Conservation (phyloP, 2,113 vertebrate species). For the Onychorhynchus coronatus region DNA sequence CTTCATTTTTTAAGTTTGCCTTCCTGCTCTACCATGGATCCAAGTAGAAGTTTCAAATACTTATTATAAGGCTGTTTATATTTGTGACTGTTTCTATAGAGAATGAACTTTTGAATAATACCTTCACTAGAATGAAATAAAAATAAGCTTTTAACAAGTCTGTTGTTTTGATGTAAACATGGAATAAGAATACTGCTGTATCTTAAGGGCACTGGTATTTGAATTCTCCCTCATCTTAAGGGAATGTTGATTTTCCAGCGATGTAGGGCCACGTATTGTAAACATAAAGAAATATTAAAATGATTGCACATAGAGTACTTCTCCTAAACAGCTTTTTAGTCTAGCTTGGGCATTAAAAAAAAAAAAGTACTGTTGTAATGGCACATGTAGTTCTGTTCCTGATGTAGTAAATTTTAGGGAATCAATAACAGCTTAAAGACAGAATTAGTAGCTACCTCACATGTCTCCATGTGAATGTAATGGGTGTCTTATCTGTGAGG, state of each 20-base stretch:
- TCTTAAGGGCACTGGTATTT: background rate
- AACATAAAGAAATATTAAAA: conserved; percentile 4
- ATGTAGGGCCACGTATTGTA: background rate
- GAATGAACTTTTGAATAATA: background rate
- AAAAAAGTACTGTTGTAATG: conserved; percentile 32
- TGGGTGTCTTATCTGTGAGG: conserved; percentile 60
- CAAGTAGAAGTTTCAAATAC: background rate
- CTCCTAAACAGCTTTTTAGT: background rate
- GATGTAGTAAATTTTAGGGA: conserved; percentile 45
- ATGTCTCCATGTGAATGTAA: conserved; percentile 50
- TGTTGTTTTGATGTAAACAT: background rate
- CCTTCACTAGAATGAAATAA: background rate
- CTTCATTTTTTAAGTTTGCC: background rate
- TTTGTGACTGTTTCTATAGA: background rate
- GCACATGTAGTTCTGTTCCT: conserved; percentile 20
- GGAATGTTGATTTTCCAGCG: background rate
- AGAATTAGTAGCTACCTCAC: conserved; percentile 60
- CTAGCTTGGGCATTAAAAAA: conserved; percentile 28
- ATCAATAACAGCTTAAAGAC: conserved; percentile 63
- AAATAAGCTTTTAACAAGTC: background rate
- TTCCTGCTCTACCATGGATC: background rate
- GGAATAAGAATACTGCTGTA: background rate
- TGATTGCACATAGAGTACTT: background rate
- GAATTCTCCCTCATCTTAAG: background rate
- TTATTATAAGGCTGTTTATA: background rate